Evolutionary conservation across 2,888 invertebrate species (phyloP), one percentile per base, ranked within the genome.

Genomic region (Bombyx huttoni): DNA sequence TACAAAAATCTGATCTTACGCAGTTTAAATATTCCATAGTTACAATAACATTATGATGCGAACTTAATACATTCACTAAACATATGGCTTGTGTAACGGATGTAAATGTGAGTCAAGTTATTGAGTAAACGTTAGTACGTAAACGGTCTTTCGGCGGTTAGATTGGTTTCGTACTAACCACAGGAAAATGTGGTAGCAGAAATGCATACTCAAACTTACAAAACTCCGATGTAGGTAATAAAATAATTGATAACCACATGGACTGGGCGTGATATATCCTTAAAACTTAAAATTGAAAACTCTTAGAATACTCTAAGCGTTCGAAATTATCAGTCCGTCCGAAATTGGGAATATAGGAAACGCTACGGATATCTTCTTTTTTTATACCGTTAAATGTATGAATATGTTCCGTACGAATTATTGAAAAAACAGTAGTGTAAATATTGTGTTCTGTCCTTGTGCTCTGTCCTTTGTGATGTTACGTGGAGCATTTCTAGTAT

Each of bases 11-110:
- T 10, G 40, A 6, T 40, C 40, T 40, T 40, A 12, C 40, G 12
- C 40, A 40, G 7, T 40, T 40, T 40, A 3, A 53, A 47, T 56
- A 56, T 54, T 49, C 40, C 52, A 46, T 33, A 47, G 5, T 48
- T 50, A 52, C 53, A 52, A 49, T 45, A 53, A 40, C 55, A 49
- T 54, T 54, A 54, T 48, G 49, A 48, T 45, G 47, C 47, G 46
- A 55, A 55, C 52, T 54, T 35, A 33, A 24, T 14, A 52, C 51
- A 45, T 50, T 47, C 53, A 47, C 34, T 49, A 51, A 48, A 47
- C 47, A 46, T 52, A 51, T 49, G 12, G 40, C 9, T 40, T 40
- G 40, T 40, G 40, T 12, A 40, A 40, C 40, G 12, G 40, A 40
- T 40, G 40, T 40, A 40, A 40, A 40, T 40, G 40, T 40, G 12